These are phyloP conservation scores for Apostichopus californicus DNA, from an alignment of 35 echinoderm and acorn worm species.

Conservation along the genomic window DNA sequence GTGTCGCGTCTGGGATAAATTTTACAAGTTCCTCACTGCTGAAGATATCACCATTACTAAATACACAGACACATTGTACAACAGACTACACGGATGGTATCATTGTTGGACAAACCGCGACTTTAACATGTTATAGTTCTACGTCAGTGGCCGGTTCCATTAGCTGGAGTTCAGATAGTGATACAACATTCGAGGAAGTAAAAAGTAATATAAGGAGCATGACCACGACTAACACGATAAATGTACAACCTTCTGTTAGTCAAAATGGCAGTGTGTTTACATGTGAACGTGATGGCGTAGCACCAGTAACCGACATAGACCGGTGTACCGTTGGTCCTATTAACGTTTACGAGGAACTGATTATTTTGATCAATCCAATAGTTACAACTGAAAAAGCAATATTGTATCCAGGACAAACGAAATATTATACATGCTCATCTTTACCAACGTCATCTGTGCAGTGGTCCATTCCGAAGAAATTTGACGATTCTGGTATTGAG, in stretches of 20 bases:
- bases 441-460: background rate
- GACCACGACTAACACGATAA: background rate
- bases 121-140: background rate
- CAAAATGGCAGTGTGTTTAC: background rate
- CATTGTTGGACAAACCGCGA: background rate
- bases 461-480: background rate
- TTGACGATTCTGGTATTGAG: background rate
- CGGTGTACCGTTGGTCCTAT: background rate
- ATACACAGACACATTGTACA: no score
- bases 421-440: background rate
- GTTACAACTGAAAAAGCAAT: background rate
- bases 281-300: no score
- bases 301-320: background rate
- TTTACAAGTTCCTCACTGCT: rapidly evolving
- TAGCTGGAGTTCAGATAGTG: no score
- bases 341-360: background rate
- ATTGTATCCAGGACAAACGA: background rate
- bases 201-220: background rate
- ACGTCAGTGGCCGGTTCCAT: no score
- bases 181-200: no score
- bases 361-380: background rate
- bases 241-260: background rate
- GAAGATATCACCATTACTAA: no score
- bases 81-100: background rate
- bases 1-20: rapidly evolving